Base-by-base conservation (phyloP, 2,113 vertebrate species). In the Addax nasomaculatus region DNA sequence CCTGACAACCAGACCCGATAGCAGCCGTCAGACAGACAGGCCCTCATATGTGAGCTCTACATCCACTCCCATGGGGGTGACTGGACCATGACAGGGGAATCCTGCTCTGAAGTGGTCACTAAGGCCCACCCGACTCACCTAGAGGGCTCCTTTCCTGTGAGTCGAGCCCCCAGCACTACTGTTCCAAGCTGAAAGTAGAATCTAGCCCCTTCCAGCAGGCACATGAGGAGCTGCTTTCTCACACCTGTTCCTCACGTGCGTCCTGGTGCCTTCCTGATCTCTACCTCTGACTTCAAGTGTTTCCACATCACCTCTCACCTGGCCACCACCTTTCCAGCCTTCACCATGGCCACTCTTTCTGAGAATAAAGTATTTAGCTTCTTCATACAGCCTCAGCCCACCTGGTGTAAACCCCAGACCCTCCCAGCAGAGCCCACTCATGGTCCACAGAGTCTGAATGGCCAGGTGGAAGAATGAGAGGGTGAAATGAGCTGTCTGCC, bases 61-160 rank as follows among this genome's bases (percentile, higher is more conserved):
- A 39, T 11, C 0, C 0, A 0, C 33, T 29, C 9, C 10, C 47
- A 12, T 12, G 11, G 70, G 67, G 27, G 30, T 10, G 1, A 43
- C 49, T 21, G 36, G 62, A 21, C 0, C 3, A 64, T 79, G 30
- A 58, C 15, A 39, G 27, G 33, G 27, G 58, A 25, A 3, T 62
- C 27, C 3, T 3, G 2, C 25, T 36, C n/a, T 6, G 33, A 25
- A 57, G 47, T 4, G 13, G 21, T 64, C 70, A 2, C 73, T 16
- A n/a, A 70, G 53, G 51, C 6, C 21, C 21, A 10, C 10, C 39
- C 23, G 9, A 6, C n/a, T 85, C 58, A 49, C 49, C 25, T 76
- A 16, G 1, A 36, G 55, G 39, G 11, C 25, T 92, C 17, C 11
- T 73, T 70, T 43, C 29, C 73, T 58, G 47, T 0, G 1, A 51